Conservation (phyloP, 2,113 vertebrate genomes). For the Pterophyllum scalare region DNA sequence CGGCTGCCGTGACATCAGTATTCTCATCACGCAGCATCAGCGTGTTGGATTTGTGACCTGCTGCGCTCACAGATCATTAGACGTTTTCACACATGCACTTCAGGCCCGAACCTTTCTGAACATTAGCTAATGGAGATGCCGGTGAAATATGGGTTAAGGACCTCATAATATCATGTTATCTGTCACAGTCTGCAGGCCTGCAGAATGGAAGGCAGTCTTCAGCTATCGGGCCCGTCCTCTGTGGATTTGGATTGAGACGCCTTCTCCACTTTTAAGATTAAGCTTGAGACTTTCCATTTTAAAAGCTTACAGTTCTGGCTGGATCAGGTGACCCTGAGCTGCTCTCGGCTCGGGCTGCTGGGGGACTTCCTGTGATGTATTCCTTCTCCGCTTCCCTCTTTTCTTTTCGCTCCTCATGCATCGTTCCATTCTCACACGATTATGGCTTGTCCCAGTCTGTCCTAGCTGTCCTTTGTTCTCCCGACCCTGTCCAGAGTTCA, state of each 20-base stretch:
- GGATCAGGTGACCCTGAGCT: not conserved
- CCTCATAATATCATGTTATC: rapidly evolving
- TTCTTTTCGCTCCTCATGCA: not conserved
- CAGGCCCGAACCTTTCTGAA: not conserved
- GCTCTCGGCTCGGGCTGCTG: not conserved
- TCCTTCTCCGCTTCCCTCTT: not conserved
- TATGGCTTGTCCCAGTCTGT: too few relatives aligned
- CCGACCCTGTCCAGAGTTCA: rapidly evolving
- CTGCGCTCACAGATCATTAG: not conserved
- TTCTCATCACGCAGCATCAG: not conserved
- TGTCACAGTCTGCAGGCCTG: not conserved
- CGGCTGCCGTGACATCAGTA: not conserved
- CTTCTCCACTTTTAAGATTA: rapidly evolving
- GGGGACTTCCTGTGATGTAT: not conserved
- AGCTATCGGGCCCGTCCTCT: not conserved
- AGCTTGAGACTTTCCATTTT: rapidly evolving
- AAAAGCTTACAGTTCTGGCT: rapidly evolving
- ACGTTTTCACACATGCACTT: not conserved
- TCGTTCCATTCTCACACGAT: not conserved
- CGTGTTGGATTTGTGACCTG: not conserved
- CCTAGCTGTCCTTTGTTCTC: too few relatives aligned
- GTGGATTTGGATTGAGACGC: rapidly evolving
- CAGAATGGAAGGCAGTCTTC: not conserved
- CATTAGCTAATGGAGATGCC: not conserved
- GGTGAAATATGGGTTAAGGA: rapidly evolving